These are phyloP conservation scores for Rhinella marina DNA, from an alignment of 2,797 vertebrate genomes.

Conservation along the genomic window DNA sequence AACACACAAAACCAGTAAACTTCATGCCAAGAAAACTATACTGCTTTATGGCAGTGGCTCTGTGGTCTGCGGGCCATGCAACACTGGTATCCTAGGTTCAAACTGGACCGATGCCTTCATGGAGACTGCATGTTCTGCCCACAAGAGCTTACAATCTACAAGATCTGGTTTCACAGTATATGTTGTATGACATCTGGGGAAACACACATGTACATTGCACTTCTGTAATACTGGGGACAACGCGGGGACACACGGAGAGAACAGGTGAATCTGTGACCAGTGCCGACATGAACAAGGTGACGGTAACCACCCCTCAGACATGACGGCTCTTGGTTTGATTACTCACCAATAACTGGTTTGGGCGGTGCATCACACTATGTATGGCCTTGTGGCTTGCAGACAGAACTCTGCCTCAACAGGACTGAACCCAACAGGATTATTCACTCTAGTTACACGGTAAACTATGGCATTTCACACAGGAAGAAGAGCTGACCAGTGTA, in stretches of 20 bases:
- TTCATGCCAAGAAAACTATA: too few relatives aligned
- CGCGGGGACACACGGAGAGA: neutral
- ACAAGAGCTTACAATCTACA: too few relatives aligned
- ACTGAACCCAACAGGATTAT: neutral
- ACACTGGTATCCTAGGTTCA: too few relatives aligned
- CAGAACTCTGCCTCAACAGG: neutral
- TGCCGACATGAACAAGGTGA: conserved; percentile 22
- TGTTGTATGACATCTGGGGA: neutral
- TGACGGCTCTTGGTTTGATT: conserved; percentile 3
- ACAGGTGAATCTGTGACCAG: conserved; percentile 5
- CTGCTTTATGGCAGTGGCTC: too few relatives aligned
- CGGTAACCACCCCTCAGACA: neutral
- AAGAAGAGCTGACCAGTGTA: neutral
- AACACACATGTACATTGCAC: neutral
- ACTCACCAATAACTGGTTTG: conserved; percentile 24
- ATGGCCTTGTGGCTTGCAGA: neutral
- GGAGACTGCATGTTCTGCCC: too few relatives aligned
- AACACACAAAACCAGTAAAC: too few relatives aligned
- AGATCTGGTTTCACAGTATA: too few relatives aligned
- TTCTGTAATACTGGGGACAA: neutral
- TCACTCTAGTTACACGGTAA: neutral
- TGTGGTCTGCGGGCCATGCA: too few relatives aligned
- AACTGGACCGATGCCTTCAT: too few relatives aligned
- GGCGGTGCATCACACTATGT: neutral
- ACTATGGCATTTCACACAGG: neutral